Conservation (phyloP, 2,797 vertebrate species). For the Neopelma chrysocephalum region DNA sequence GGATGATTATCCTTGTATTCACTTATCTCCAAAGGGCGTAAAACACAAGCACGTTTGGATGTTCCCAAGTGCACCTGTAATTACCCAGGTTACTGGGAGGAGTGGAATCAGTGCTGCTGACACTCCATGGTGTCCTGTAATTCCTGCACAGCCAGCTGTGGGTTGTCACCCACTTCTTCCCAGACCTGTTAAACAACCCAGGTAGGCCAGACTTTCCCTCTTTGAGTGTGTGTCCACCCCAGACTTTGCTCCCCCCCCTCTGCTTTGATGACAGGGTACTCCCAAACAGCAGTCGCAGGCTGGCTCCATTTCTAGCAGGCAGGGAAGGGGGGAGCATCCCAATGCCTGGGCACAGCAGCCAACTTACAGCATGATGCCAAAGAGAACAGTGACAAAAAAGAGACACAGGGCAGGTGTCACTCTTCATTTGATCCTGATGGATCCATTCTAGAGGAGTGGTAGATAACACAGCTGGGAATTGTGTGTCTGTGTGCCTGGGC, state of each 20-base stretch:
- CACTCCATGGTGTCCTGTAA: slow-evolving; percentile 4
- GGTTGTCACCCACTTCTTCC: neutral
- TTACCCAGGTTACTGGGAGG: neutral
- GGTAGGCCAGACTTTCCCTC: neutral
- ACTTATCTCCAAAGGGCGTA: neutral
- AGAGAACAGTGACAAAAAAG: neutral
- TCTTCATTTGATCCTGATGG: neutral
- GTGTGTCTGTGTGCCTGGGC: neutral
- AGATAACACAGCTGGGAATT: neutral
- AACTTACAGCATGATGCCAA: neutral
- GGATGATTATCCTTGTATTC: neutral
- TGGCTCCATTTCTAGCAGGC: neutral
- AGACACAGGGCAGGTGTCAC: neutral
- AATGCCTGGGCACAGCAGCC: neutral
- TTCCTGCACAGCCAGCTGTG: slow-evolving; percentile 47
- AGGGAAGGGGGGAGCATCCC: neutral
- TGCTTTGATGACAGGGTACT: neutral
- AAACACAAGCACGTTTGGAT: neutral
- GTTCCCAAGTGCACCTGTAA: neutral
- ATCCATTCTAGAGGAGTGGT: neutral
- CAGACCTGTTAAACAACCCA: neutral
- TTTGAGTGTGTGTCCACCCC: neutral
- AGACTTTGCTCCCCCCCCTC: neutral
- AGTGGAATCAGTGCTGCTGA: neutral
- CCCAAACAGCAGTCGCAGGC: neutral